phyloP scores from a whole-genome alignment of 2,888 invertebrate genomes.

The Ligdia adustata region DNA sequence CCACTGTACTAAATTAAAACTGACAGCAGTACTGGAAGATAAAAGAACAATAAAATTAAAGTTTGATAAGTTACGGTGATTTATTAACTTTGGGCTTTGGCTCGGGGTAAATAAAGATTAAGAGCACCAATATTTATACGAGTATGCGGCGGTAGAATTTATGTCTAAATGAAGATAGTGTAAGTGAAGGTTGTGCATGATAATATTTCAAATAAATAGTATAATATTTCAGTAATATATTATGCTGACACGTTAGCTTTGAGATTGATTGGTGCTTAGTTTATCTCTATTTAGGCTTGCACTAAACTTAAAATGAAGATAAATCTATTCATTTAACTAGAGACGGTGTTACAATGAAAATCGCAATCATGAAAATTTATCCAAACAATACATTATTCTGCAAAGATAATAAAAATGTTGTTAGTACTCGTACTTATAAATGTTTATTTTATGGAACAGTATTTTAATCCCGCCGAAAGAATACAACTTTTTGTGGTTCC shows the following conservation, averaged over 20 bases:
- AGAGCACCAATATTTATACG: constrained; percentile 12
- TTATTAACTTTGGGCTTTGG: constrained; percentile 33
- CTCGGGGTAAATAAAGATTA: constrained; percentile 19
- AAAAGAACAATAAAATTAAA: constrained; percentile 54
- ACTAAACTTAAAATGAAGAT: too few species aligned
- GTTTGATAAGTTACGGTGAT: constrained; percentile 53
- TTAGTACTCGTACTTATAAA: too few species aligned
- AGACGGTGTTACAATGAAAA: too few species aligned
- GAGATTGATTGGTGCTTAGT: background rate
- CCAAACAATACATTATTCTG: too few species aligned
- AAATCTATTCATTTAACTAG: too few species aligned
- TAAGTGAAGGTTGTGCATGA: background rate
- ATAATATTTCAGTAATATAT: background rate
- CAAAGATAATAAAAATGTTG: too few species aligned
- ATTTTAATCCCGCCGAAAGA: constrained; percentile 18
- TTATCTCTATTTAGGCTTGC: background rate
- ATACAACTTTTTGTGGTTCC: constrained; percentile 51
- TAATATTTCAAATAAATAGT: constrained; percentile 6
- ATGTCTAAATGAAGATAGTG: constrained; percentile 10
- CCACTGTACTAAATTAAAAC: constrained; percentile 31
- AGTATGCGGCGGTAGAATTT: constrained; percentile 8
- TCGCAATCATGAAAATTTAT: too few species aligned
- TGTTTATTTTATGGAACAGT: constrained; percentile 13
- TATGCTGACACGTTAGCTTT: background rate
- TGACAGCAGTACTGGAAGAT: constrained; percentile 43